These are phyloP conservation scores for Dynastes hyllus DNA, from an alignment of 2,888 invertebrate genomes.

Conservation along the genomic window DNA sequence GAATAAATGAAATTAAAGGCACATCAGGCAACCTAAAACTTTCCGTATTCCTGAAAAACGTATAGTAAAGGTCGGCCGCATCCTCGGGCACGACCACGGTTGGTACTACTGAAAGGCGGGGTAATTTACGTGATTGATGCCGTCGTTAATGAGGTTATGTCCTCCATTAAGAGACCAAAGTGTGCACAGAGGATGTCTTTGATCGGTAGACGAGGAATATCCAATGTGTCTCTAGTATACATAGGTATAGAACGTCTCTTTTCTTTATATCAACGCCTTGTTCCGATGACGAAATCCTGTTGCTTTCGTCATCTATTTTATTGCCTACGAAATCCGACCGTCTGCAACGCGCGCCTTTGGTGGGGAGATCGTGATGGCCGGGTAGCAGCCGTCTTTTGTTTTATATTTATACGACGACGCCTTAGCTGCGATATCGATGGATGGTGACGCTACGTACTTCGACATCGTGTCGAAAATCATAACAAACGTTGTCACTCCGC, in stretches of 20 bases:
- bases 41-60: conserved; percentile 17
- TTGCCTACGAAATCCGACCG: background rate
- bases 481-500: background rate
- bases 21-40: conserved; percentile 38
- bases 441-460: conserved; percentile 17
- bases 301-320: conserved; percentile 20
- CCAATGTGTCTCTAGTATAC: background rate
- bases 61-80: conserved; percentile 4
- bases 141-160: conserved; percentile 56
- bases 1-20: conserved; percentile 45
- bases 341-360: conserved; percentile 2
- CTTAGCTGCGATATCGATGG: conserved; percentile 27
- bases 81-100: conserved; percentile 21
- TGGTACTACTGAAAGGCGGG: conserved; percentile 53
- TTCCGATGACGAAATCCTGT: conserved; percentile 13
- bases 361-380: conserved; percentile 40
- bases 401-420: conserved; percentile 27
- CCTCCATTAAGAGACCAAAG: conserved; percentile 51
- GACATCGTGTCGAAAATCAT: background rate
- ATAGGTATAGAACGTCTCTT: background rate
- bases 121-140: conserved; percentile 57
- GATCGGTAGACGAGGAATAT: conserved; percentile 53
- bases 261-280: conserved; percentile 18
- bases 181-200: conserved; percentile 48
- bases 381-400: conserved; percentile 17